A percentile compares a stretch with the other conserved stretches of the same genome.
Conservation (phyloP, 2,797 vertebrate species). For the Basileuterus tristriatus region DNA sequence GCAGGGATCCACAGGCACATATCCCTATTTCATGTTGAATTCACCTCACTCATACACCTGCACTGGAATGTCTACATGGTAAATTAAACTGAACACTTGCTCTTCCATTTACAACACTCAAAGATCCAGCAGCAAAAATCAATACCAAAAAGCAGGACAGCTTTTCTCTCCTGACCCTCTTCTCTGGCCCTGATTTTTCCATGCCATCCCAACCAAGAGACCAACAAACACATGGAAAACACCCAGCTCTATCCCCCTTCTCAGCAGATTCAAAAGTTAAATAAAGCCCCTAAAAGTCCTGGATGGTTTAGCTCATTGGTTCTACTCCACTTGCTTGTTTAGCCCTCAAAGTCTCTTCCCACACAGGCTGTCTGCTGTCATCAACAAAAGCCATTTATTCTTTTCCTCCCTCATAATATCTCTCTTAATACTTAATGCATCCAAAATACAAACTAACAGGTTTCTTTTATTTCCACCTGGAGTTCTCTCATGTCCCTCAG, state of each 20-base stretch:
- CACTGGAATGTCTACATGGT: background rate
- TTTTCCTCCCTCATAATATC: background rate
- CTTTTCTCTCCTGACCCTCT: background rate
- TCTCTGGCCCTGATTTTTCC: background rate
- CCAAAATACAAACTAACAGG: background rate
- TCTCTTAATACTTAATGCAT: background rate
- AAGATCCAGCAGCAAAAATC: background rate
- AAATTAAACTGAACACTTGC: background rate
- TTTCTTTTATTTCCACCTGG: background rate
- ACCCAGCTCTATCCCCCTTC: background rate
- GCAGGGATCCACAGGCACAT: background rate
- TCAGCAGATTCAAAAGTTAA: background rate
- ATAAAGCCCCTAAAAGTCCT: background rate
- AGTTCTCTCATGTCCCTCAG: background rate
- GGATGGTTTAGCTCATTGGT: background rate
- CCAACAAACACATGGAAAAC: background rate
- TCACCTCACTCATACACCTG: background rate
- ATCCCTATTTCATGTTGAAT: background rate
- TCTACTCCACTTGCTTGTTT: background rate
- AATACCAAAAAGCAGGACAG: background rate
- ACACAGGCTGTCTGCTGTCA: background rate
- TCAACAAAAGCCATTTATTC: conserved; percentile 23
- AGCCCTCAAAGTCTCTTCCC: background rate
- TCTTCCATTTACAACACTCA: background rate
- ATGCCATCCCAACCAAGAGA: background rate